These are phyloP conservation scores for Phallusia fumigata DNA, from an alignment of 23 tunicate genomes.

Conservation along the genomic window DNA sequence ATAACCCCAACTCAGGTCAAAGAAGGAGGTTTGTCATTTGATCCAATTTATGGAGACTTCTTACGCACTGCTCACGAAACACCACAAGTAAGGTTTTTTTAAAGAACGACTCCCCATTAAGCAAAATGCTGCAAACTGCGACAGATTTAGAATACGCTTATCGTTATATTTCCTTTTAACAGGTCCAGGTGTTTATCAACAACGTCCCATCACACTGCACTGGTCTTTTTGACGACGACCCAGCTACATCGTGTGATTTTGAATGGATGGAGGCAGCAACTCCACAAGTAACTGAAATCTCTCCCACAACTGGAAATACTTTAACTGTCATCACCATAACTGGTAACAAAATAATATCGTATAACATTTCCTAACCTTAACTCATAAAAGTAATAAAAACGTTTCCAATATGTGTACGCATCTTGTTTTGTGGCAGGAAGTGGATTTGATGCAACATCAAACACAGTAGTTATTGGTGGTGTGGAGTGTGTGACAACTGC, in stretches of 20 bases:
- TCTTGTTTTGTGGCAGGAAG: constrained; percentile 6
- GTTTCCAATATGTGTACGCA: too few species aligned
- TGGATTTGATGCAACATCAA: constrained; percentile 21
- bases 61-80: constrained; percentile 61
- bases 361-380: neutral
- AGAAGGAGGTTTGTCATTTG: constrained; percentile 46
- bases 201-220: constrained; percentile 62
- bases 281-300: constrained; percentile 42
- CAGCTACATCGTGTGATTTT: constrained; percentile 50
- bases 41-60: constrained; percentile 73
- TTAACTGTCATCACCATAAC: constrained; percentile 19
- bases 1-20: neutral
- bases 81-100: constrained; percentile 59
- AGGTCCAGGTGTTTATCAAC: constrained; percentile 81
- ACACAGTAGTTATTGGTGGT: constrained; percentile 40
- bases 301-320: constrained; percentile 20
- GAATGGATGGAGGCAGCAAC: constrained; percentile 54
- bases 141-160: neutral
- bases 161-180: neutral
- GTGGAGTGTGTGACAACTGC: constrained; percentile 36
- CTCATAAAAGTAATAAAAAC: too few species aligned
- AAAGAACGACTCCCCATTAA: too few species aligned
- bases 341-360: constrained; percentile 13
- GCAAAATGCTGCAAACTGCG: neutral
- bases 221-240: constrained; percentile 22